Evolutionary conservation across 2,888 invertebrate species (phyloP).

Genomic region (Acronicta psi): DNA sequence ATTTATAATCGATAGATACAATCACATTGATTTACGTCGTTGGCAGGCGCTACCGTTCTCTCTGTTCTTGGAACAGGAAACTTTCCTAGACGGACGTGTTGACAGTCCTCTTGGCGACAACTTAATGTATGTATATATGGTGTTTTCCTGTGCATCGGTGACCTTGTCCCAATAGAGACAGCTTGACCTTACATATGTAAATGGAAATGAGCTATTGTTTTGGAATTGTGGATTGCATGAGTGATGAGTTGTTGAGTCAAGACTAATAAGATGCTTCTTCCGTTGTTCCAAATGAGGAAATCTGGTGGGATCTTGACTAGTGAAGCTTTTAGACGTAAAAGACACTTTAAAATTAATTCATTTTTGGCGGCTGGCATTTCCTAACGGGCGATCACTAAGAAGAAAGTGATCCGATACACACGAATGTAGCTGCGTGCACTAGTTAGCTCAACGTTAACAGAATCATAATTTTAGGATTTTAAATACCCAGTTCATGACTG

Average conservation of each 20-base stretch:
- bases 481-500: slow-evolving; percentile 8
- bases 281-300: slow-evolving; percentile 15
- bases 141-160: slow-evolving; percentile 32
- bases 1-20: slow-evolving; percentile 41
- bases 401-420: too few species aligned
- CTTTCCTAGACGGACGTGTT: slow-evolving; percentile 29
- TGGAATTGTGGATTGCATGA: slow-evolving; percentile 38
- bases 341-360: too few species aligned
- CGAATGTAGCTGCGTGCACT: too few species aligned
- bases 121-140: slow-evolving; percentile 14
- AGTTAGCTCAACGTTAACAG: too few species aligned
- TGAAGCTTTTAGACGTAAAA: too few species aligned
- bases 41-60: slow-evolving; percentile 19
- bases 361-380: too few species aligned
- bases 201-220: slow-evolving; percentile 53
- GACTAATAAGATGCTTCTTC: slow-evolving; percentile 28
- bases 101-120: slow-evolving; percentile 30
- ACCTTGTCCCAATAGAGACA: slow-evolving; percentile 50
- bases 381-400: too few species aligned
- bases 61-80: slow-evolving; percentile 33
- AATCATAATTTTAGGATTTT: not conserved
- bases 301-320: slow-evolving; percentile 2
- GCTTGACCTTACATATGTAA: slow-evolving; percentile 41
- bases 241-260: slow-evolving; percentile 34
- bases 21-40: slow-evolving; percentile 43